Evolutionary conservation across 30 jellyfish, hydroid and myxozoan genomes (phyloP), one percentile per base, ranked within the genome.

Genomic region (Sanderia malayensis): DNA sequence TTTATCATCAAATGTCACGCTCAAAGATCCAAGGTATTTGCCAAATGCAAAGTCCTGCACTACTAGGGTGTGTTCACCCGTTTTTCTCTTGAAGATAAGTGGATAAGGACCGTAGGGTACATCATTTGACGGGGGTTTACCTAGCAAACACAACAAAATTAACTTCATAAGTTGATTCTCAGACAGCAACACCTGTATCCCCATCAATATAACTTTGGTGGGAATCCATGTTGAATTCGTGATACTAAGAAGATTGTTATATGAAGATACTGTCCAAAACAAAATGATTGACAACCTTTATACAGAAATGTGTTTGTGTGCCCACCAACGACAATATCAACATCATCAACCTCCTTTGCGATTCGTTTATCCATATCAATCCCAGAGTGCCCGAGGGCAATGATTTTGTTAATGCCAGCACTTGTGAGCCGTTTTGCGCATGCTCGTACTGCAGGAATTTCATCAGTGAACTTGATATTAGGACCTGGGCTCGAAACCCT

Each of bases 311-410:
- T 86, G 64, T 86, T 79, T 2, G 96, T 37, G 46, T 86, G 96
- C 6, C 96, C 96, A 22, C 96, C 96, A 44, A 86, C 65, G 23
- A 86, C 94, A 18, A 86, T 45, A 63, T 86, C 96, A 20, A 86
- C 80, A 22, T 79, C 93, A 0, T 71, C 82, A 37, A 86, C 96
- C 47, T 71, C 74, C 33, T 59, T 34, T 22, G 94, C 96, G 46
- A 86, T 65, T 58, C 44, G 19, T 59, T 62, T 44, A 29, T 86
- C 96, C 81, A 63, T 53, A 41, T 72, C 94, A 37, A 78, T 70
- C 23, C 96, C 96, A 46, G 96, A 73, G 71, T 86, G 96, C 1
- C 96, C 96, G 2, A 86, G 62, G 18, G 94, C 96, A 22, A 86
- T 45, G 21, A 86, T 57, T 62, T 55, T 78, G 23, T 71, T 66